Evolutionary conservation across 2,888 invertebrate genomes (phyloP).

Genomic region (Metacarcinus magister): DNA sequence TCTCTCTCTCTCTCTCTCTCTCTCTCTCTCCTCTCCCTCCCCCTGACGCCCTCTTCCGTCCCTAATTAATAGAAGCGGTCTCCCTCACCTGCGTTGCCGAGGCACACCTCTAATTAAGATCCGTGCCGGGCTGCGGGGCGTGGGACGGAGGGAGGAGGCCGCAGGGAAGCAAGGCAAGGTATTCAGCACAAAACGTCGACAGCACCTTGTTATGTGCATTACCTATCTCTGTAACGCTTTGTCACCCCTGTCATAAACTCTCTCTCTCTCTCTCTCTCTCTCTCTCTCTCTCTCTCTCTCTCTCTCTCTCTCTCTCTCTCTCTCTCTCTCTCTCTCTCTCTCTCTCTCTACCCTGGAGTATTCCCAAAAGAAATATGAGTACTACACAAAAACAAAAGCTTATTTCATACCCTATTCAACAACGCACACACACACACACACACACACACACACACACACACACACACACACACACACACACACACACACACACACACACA

Average conservation of each 20-base stretch:
- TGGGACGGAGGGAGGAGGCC: not conserved
- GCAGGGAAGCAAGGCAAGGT: not conserved
- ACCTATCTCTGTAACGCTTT: not conserved
- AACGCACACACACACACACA: no score
- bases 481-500: conserved; percentile 56
- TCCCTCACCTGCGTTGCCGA: not conserved
- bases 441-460: not conserved
- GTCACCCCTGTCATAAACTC: not conserved
- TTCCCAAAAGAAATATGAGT: no score
- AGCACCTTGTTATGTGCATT: not conserved
- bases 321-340: not conserved
- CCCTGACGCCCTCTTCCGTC: not conserved
- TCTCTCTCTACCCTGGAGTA: not conserved
- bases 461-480: conserved; percentile 10
- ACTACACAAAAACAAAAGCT: no score
- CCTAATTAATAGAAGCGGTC: not conserved
- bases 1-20: conserved; percentile 26
- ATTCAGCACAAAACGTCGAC: not conserved
- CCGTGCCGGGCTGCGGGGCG: not conserved
- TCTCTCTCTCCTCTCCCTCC: conserved; percentile 22
- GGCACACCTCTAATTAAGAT: not conserved
- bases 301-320: not conserved
- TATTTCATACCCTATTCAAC: no score
- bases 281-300: not conserved
- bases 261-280: not conserved